These are phyloP conservation scores for Onychorhynchus coronatus DNA, from an alignment of 2,113 vertebrate species.

Conservation along the genomic window DNA sequence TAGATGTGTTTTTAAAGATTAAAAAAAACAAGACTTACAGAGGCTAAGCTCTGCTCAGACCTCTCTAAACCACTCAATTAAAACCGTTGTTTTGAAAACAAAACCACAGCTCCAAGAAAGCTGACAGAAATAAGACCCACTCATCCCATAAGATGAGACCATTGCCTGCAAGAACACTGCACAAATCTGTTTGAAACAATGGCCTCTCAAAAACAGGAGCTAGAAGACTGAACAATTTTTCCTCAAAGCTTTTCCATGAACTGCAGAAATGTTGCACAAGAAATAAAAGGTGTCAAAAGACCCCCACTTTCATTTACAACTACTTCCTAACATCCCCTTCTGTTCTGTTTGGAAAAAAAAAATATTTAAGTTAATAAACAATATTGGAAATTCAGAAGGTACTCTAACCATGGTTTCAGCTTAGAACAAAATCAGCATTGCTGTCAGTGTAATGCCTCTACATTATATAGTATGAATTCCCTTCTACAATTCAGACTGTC, in stretches of 20 bases:
- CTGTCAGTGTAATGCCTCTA: not conserved
- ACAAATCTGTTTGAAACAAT: accelerated
- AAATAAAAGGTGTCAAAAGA: not conserved
- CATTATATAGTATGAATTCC: not conserved
- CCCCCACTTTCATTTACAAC: accelerated
- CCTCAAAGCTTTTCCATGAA: not conserved
- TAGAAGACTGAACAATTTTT: not conserved
- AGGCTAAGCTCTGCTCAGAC: not conserved
- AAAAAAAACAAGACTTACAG: not conserved
- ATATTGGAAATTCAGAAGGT: not conserved
- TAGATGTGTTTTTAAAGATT: not conserved
- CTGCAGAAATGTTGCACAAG: not conserved
- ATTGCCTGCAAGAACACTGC: accelerated
- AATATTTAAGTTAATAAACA: not conserved
- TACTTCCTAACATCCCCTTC: not conserved
- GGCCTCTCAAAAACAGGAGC: not conserved
- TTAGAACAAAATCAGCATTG: not conserved
- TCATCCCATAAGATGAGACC: not conserved
- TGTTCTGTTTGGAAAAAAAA: accelerated
- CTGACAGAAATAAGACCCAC: not conserved
- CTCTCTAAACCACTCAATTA: not conserved
- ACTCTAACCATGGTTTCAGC: not conserved
- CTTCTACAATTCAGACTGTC: not conserved
- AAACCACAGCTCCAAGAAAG: not conserved
- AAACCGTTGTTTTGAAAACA: not conserved